Conservation (phyloP, 64 coral and sea anemone genomes). For the Platygyra sinensis region DNA sequence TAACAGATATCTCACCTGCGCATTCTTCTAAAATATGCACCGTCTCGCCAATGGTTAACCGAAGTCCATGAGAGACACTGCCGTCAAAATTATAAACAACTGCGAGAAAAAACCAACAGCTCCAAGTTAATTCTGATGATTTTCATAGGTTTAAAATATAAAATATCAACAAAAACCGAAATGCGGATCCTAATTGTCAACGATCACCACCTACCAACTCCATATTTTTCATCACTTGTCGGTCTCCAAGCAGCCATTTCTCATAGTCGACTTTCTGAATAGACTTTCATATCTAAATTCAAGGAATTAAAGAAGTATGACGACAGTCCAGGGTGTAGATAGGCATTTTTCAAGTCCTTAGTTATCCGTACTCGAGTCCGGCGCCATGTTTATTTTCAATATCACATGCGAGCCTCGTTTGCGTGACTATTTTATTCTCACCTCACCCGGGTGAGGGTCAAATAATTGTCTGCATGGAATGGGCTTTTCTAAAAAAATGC, state of each 20-base stretch:
- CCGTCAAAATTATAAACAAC: constrained; percentile 98
- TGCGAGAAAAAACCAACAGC: constrained; percentile 42
- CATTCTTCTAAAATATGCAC: constrained; percentile 96
- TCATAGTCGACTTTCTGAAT: background rate
- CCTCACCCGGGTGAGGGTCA: background rate
- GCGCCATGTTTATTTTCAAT: constrained; percentile 36
- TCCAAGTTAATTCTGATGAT: background rate
- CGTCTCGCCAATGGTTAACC: constrained; percentile 88
- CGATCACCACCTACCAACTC: constrained; percentile 71
- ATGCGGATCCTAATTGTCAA: constrained; percentile 7
- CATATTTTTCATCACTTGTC: constrained; percentile 86
- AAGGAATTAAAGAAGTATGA: background rate
- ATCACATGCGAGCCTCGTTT: constrained; percentile 1
- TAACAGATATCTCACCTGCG: constrained; percentile 41
- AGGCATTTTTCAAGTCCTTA: background rate
- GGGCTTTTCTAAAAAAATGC: background rate
- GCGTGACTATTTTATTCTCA: background rate
- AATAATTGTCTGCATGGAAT: background rate
- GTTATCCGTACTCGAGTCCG: background rate
- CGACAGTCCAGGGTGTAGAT: background rate
- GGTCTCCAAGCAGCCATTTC: constrained; percentile 81
- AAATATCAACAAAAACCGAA: background rate
- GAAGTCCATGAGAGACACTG: constrained; percentile 72
- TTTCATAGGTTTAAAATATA: background rate
- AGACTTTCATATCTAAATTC: constrained; percentile 20